Evolutionary conservation across 2,113 vertebrate genomes (phyloP).

Genomic region (Heterotilapia buettikoferi): DNA sequence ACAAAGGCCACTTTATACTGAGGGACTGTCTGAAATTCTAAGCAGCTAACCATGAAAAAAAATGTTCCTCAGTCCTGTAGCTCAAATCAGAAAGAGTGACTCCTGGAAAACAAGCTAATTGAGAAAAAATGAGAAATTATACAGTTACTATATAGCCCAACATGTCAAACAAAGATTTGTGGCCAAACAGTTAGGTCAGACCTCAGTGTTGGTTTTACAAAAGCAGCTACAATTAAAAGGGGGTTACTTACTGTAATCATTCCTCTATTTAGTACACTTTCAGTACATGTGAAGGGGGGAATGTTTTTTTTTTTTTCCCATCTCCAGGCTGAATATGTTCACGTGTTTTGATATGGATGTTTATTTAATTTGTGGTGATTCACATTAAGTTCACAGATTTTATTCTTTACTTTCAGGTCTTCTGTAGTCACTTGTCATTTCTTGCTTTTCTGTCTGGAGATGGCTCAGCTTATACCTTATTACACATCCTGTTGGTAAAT

Average conservation of each 20-base stretch:
- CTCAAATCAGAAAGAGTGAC: not conserved
- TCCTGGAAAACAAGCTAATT: not conserved
- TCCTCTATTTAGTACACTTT: not conserved
- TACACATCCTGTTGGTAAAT: not conserved
- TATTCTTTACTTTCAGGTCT: not conserved
- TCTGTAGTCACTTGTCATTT: not conserved
- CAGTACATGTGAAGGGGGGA: too few species aligned
- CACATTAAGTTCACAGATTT: not conserved
- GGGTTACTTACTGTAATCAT: not conserved
- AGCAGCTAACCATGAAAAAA: not conserved
- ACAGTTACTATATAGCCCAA: not conserved
- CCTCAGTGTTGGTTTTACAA: not conserved
- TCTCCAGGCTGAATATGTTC: not conserved
- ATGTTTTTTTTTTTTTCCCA: not conserved
- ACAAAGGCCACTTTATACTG: not conserved
- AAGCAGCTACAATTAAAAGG: not conserved
- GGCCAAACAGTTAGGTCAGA: not conserved
- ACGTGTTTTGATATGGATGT: not conserved
- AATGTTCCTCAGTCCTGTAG: not conserved
- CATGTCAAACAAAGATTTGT: not conserved
- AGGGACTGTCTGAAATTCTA: not conserved
- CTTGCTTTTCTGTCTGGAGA: not conserved
- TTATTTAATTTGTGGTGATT: not conserved
- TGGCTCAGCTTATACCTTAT: not conserved
- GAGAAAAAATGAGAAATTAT: not conserved